These are phyloP conservation scores for Asbolus verrucosus DNA, from an alignment of 1,140 invertebrate genomes.

Conservation along the genomic window DNA sequence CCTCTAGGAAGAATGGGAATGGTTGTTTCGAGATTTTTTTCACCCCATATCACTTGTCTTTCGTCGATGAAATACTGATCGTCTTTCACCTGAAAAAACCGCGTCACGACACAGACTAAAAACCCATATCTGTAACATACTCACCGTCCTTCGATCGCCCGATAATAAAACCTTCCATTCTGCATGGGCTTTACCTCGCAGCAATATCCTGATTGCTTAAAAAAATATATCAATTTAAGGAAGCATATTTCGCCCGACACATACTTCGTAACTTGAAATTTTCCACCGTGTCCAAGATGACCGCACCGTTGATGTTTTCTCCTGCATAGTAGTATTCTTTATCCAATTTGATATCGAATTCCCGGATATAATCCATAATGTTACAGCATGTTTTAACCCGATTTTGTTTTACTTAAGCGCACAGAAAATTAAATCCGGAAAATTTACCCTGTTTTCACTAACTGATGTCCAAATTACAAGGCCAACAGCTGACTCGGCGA, in stretches of 20 bases:
- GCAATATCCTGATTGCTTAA: slow-evolving; percentile 79
- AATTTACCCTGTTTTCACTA: background rate
- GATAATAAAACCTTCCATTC: slow-evolving; percentile 87
- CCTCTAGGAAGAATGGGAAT: slow-evolving; percentile 83
- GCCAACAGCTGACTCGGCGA: too few relatives aligned
- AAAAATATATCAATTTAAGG: too few relatives aligned
- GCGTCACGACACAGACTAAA: background rate
- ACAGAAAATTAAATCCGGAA: too few relatives aligned
- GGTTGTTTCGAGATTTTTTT: slow-evolving; percentile 72
- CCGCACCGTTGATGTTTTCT: slow-evolving; percentile 76
- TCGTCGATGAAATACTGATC: slow-evolving; percentile 88
- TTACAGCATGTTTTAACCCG: slow-evolving; percentile 16
- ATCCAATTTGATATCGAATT: slow-evolving; percentile 83
- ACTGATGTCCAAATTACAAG: too few relatives aligned
- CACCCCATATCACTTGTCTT: slow-evolving; percentile 81
- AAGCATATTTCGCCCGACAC: too few relatives aligned
- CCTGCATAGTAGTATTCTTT: slow-evolving; percentile 84
- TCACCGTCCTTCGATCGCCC: slow-evolving; percentile 77
- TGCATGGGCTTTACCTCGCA: slow-evolving; percentile 83
- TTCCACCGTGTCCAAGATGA: slow-evolving; percentile 80
- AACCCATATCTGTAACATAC: slow-evolving; percentile 22
- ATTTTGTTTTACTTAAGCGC: too few relatives aligned
- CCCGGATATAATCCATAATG: slow-evolving; percentile 82
- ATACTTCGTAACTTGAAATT: slow-evolving; percentile 84
- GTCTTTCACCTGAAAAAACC: slow-evolving; percentile 72